These are phyloP conservation scores for Drosophila subobscura DNA, from an alignment of 1,140 invertebrate genomes.

Conservation along the genomic window DNA sequence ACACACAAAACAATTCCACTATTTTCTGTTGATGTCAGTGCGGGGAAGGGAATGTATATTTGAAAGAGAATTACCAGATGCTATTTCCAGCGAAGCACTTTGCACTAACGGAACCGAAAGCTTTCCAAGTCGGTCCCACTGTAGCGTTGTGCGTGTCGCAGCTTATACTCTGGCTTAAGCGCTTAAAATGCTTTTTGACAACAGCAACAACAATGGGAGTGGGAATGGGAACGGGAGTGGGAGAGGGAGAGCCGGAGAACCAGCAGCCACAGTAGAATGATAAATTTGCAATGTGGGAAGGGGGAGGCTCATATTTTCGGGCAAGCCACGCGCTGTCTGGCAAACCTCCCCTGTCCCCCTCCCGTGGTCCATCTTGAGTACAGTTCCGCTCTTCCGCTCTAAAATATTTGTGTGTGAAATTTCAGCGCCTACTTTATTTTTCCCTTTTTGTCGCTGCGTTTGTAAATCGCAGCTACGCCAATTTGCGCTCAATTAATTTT, in stretches of 20 bases:
- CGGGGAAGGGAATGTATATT: not conserved
- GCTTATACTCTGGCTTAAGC: slow-evolving; percentile 67
- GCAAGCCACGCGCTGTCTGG: slow-evolving; percentile 42
- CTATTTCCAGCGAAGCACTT: slow-evolving; percentile 1
- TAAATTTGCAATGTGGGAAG: slow-evolving; percentile 54
- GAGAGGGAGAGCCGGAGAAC: not conserved
- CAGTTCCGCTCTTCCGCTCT: slow-evolving; percentile 22
- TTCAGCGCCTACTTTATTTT: slow-evolving; percentile 55
- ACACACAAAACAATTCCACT: slow-evolving; percentile 15
- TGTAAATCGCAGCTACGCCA: slow-evolving; percentile 66
- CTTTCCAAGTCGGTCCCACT: slow-evolving; percentile 6
- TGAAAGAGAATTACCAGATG: slow-evolving; percentile 12
- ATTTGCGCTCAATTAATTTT: slow-evolving; percentile 81
- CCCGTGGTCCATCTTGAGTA: slow-evolving; percentile 37
- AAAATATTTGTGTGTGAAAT: slow-evolving; percentile 42
- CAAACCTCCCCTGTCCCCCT: slow-evolving; percentile 14
- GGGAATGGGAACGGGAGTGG: too few relatives aligned
- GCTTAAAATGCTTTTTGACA: slow-evolving; percentile 80
- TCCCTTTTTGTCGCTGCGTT: slow-evolving; percentile 11
- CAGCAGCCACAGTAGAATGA: slow-evolving; percentile 50
- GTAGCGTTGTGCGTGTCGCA: slow-evolving; percentile 66
- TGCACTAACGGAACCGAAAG: slow-evolving; percentile 23
- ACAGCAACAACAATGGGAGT: slow-evolving; percentile 33
- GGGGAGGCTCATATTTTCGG: slow-evolving; percentile 11
- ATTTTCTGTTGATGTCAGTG: slow-evolving; percentile 10